Conservation (phyloP, 2,888 invertebrate genomes). For the Limnephilus lunatus region DNA sequence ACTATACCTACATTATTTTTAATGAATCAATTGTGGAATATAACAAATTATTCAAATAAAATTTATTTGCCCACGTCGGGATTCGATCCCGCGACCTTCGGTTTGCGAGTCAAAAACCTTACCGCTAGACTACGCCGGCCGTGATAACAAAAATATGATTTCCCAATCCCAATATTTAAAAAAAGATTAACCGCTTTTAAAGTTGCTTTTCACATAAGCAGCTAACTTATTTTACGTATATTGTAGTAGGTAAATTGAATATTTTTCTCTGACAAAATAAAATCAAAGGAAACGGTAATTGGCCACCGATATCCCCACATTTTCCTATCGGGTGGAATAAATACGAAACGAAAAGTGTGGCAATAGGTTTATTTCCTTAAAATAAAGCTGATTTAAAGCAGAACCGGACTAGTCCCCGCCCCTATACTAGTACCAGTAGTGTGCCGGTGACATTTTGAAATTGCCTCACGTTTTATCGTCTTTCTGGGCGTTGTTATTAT, state of each 20-base stretch:
- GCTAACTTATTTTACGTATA: not conserved
- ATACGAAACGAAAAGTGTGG: not conserved
- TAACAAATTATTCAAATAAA: no score
- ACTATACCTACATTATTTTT: no score
- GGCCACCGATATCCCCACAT: not conserved
- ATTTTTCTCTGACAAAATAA: not conserved
- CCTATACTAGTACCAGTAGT: not conserved
- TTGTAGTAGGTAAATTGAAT: not conserved
- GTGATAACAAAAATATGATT: no score
- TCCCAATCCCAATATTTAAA: no score
- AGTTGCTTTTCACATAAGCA: not conserved
- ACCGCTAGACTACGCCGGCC: no score
- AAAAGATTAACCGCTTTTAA: not conserved
- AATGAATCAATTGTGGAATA: no score
- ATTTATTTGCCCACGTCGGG: no score
- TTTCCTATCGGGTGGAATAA: not conserved
- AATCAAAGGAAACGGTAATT: not conserved
- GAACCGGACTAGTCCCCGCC: not conserved
- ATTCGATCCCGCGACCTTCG: no score
- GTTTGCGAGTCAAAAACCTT: no score
- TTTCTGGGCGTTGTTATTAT: constrained; percentile 40
- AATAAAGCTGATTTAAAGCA: constrained; percentile 41
- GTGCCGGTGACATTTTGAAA: constrained; percentile 38
- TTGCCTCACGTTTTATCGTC: constrained; percentile 51
- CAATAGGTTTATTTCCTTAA: constrained; percentile 22